These are phyloP conservation scores for Spea hammondii DNA, from an alignment of 2,797 vertebrate genomes.

Conservation along the genomic window DNA sequence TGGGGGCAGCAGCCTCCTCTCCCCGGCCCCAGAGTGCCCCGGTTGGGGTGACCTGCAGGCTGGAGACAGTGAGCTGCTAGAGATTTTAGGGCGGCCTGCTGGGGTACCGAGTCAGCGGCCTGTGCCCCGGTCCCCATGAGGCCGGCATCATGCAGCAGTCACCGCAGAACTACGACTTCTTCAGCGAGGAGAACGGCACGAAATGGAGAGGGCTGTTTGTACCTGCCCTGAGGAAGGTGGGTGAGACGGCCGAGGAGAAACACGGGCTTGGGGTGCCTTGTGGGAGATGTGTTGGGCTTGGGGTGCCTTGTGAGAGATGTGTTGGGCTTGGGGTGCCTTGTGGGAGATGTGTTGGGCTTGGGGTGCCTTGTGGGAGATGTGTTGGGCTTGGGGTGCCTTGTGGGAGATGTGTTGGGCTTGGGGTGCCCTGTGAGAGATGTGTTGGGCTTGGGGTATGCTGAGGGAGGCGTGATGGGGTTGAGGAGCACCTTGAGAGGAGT, in stretches of 20 bases:
- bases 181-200: constrained; percentile 90
- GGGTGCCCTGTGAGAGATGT: not conserved
- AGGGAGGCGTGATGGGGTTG: not conserved
- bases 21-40: not conserved
- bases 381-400: too few species aligned
- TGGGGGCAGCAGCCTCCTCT: constrained; percentile 4
- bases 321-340: not conserved
- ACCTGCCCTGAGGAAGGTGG: constrained; percentile 90
- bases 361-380: too few species aligned
- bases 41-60: constrained; percentile 8
- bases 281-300: not conserved
- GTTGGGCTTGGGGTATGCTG: not conserved
- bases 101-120: not conserved
- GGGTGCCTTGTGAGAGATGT: too few species aligned
- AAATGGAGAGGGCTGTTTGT: constrained; percentile 97
- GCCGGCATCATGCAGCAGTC: constrained; percentile 85
- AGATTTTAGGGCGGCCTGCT: not conserved
- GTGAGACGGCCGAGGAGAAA: constrained; percentile 10
- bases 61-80: not conserved
- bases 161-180: constrained; percentile 92
- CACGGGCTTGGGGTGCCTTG: not conserved
- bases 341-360: not conserved
- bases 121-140: constrained; percentile 7
- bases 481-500: not conserved
- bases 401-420: not conserved